phyloP scores from a whole-genome alignment of 2,888 invertebrate genomes.

The Polymixis flavicincta region DNA sequence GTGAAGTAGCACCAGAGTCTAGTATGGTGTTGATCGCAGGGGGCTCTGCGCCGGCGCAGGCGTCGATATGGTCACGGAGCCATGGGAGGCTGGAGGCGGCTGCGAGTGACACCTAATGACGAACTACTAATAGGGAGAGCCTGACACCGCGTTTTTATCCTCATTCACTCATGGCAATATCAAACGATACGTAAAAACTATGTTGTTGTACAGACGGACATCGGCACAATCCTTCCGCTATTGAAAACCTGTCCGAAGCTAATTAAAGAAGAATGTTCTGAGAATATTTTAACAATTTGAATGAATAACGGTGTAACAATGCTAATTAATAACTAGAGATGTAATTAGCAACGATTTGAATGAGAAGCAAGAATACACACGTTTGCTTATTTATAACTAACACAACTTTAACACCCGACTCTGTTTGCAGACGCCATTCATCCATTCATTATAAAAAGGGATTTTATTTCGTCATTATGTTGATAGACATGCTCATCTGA shows the following conservation, averaged over 20 bases:
- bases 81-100: neutral
- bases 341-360: conserved; percentile 63
- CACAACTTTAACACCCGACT: neutral
- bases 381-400: conserved; percentile 25
- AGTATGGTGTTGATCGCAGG: neutral
- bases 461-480: neutral
- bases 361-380: conserved; percentile 58
- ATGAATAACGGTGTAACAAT: conserved; percentile 65
- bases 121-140: conserved; percentile 4
- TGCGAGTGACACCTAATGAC: neutral
- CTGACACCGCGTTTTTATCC: conserved; percentile 7
- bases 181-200: neutral
- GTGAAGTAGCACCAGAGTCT: neutral
- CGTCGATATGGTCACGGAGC: conserved; percentile 10
- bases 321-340: conserved; percentile 64
- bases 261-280: conserved; percentile 64
- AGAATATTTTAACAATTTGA: conserved; percentile 69
- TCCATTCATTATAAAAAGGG: neutral
- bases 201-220: conserved; percentile 7
- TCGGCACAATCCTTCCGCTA: conserved; percentile 37
- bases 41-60: neutral
- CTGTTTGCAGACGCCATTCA: neutral
- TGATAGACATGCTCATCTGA: neutral
- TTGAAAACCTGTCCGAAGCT: conserved; percentile 52
- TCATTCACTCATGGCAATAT: neutral